Evolutionary conservation across 2,888 invertebrate genomes (phyloP).

Genomic region (Boloria selene): DNA sequence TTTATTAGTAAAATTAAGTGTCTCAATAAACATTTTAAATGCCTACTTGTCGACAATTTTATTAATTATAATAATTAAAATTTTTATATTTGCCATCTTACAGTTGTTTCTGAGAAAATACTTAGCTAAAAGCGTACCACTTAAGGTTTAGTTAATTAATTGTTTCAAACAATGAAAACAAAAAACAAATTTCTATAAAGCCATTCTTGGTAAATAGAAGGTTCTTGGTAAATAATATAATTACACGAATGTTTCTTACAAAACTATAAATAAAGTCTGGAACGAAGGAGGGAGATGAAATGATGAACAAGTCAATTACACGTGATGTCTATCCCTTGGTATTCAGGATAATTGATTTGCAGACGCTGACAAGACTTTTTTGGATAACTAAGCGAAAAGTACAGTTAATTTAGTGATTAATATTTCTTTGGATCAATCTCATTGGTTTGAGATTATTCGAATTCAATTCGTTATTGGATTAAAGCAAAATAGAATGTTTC

Average conservation of each 20-base stretch:
- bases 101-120: neutral
- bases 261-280: conserved; percentile 21
- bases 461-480: neutral
- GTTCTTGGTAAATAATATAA: neutral
- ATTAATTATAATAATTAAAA: neutral
- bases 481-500: neutral
- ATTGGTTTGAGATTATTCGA: conserved; percentile 22
- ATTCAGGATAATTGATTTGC: conserved; percentile 60
- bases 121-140: neutral
- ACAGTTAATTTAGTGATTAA: conserved; percentile 61
- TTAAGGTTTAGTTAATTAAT: neutral
- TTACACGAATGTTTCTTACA: conserved; percentile 20
- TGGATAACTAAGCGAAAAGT: conserved; percentile 56
- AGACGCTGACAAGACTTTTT: conserved; percentile 61
- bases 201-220: too few species aligned
- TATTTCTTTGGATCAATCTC: conserved; percentile 37
- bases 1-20: conserved; percentile 9
- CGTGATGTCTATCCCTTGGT: conserved; percentile 53
- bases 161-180: neutral
- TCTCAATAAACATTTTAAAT: conserved; percentile 5
- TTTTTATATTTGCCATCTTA: neutral
- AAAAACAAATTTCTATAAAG: neutral
- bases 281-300: conserved; percentile 44
- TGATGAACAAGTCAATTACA: conserved; percentile 61
- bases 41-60: neutral